Conservation (phyloP, 2,797 vertebrate species). For the Cryptoblepharus egeriae region DNA sequence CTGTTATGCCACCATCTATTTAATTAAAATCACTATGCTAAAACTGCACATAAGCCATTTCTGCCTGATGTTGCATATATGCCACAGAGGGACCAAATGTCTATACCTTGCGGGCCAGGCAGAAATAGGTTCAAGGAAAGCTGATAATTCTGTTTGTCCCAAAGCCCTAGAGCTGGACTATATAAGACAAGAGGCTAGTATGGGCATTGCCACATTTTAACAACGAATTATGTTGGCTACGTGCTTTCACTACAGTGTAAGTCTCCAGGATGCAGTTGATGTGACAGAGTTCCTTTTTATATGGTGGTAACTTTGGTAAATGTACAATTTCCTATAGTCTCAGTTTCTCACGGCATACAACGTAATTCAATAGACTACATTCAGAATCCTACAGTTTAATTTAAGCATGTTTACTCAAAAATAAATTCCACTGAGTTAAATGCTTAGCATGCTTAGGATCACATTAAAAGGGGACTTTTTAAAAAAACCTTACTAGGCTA, state of each 20-base stretch:
- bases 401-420: too few species aligned
- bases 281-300: not conserved
- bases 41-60: slow-evolving; percentile 65
- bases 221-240: not conserved
- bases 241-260: slow-evolving; percentile 14
- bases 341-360: not conserved
- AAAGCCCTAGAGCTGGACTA: slow-evolving; percentile 49
- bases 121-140: too few species aligned
- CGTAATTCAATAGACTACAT: not conserved
- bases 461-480: not conserved
- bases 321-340: not conserved
- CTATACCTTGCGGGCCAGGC: too few species aligned
- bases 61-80: too few species aligned
- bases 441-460: too few species aligned
- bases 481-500: not conserved
- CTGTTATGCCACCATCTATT: slow-evolving; percentile 68
- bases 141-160: slow-evolving; percentile 73
- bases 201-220: not conserved
- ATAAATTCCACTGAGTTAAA: too few species aligned
- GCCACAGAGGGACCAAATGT: too few species aligned
- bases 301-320: slow-evolving; percentile 9
- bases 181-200: slow-evolving; percentile 20
- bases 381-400: not conserved
- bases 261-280: not conserved
- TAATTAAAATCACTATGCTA: slow-evolving; percentile 67